These are phyloP conservation scores for Heliopora coerulea DNA, from an alignment of 92 coral and sea anemone genomes.

Conservation along the genomic window DNA sequence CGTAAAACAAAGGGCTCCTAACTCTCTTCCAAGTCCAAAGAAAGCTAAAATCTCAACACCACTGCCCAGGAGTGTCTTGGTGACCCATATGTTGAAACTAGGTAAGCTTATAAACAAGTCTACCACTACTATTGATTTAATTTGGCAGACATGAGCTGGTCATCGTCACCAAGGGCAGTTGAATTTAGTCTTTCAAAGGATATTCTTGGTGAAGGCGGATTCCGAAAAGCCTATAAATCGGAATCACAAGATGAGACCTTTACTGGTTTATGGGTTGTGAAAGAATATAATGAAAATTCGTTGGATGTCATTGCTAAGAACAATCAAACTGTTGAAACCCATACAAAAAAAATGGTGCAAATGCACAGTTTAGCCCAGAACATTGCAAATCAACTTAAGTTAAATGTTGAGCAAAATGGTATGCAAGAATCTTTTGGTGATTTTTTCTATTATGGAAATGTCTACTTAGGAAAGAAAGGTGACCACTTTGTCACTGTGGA, in stretches of 20 bases:
- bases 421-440: slow-evolving; percentile 31
- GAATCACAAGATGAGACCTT: background rate
- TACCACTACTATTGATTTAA: slow-evolving; percentile 45
- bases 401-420: background rate
- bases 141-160: slow-evolving; percentile 46
- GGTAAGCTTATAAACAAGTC: slow-evolving; percentile 48
- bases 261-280: slow-evolving; percentile 26
- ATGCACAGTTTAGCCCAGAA: slow-evolving; percentile 52
- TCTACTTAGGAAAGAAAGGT: slow-evolving; percentile 37
- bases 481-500: slow-evolving; percentile 44
- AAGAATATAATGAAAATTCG: slow-evolving; percentile 15
- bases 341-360: slow-evolving; percentile 61
- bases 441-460: slow-evolving; percentile 25
- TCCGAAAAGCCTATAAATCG: slow-evolving; percentile 23
- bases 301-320: slow-evolving; percentile 18
- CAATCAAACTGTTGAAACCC: slow-evolving; percentile 54
- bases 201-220: slow-evolving; percentile 46
- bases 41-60: background rate
- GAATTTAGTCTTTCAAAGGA: slow-evolving; percentile 42
- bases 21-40: slow-evolving; percentile 31
- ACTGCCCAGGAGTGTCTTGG: slow-evolving; percentile 50
- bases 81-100: slow-evolving; percentile 46
- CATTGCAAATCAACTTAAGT: slow-evolving; percentile 1
- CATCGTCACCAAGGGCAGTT: slow-evolving; percentile 27
- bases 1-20: background rate